Base-by-base conservation (phyloP, 2,888 invertebrate species). In the Ormyrus pomaceus region DNA sequence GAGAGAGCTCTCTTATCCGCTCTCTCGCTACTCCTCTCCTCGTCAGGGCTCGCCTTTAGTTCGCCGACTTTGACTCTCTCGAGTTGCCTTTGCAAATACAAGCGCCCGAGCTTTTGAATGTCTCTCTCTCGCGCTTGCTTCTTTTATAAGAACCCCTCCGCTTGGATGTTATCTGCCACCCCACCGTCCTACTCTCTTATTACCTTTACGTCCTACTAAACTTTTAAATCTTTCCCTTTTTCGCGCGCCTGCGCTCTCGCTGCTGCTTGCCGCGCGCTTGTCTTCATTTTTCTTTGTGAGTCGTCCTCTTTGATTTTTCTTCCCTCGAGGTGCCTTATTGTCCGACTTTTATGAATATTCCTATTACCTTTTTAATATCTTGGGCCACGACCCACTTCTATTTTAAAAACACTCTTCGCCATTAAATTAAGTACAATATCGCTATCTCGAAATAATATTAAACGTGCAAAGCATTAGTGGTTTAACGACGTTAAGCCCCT, bases 211-310 rank as follows among this genome's bases (percentile, higher is more conserved):
- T 71, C 65, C 65, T n/a, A 48, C 66, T 68, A 50, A 51, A 10
- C 77, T 58, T 71, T 81, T 61, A 58, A 34, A 61, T 78, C 73
- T 70, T 81, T 71, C 51, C 61, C 13, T 51, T 65, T 66, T 62
- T 79, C 69, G 61, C 50, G 55, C 75, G 62, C 69, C 61, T 34
- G 53, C 10, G 73, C 64, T 74, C 68, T 2, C 1, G 19, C 19
- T 53, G 34, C 34, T 34, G 4, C 34, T 34, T 34, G 34, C 34
- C 34, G 34, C 34, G 19, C 19, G 34, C 34, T 34, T 34, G 34
- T 65, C 51, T 77, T 73, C 73, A 48, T 75, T 66, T 77, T 74
- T 56, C 61, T 62, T 66, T 65, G 55, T 58, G 46, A 7, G 45
- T 34, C 34, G 34, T 34, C 34, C 34, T 34, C 34, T 34, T 34